Base-by-base conservation (phyloP, 1,140 invertebrate species). In the Theocolax elegans region DNA sequence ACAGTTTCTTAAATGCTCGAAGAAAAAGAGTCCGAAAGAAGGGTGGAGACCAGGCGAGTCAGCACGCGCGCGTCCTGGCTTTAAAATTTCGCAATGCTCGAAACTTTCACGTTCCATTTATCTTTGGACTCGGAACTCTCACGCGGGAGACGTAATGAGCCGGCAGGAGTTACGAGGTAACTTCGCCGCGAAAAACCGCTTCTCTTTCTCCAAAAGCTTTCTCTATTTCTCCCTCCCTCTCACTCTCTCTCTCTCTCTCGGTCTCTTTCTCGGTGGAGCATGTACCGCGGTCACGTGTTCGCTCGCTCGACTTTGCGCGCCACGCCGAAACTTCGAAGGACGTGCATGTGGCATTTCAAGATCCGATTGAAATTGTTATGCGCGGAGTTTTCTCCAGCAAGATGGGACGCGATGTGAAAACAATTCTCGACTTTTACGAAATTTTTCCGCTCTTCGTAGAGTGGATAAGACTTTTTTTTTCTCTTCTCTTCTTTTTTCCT, bases 31-130 rank as follows among this genome's bases (percentile, higher is more conserved):
- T n/a, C n/a, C 19, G 53, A 56, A 49, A 9, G n/a, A 51, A 31
- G 2, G 63, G 29, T 25, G 27, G 46, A 53, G 53, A 54, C 54
- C 12, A 38, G 29, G 48, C 49, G 31, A 71, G 56, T 49, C 35
- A 29, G 67, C 44, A 23, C 59, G 62, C 68, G 71, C 65, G 71
- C 72, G 63, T 65, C 42, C 71, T 46, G 49, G 63, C 63, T 42
- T 69, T 75, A 67, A 70, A 71, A 77, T 75, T 73, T 77, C 64
- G 54, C 75, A 78, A 79, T 71, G 59, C 49, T 66, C 31, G 12
- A 67, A 74, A 74, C 64, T 74, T 71, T 62, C 46, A 40, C 56
- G 69, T 76, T 74, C 48, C 74, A 78, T 78, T 79, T 79, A 77
- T 80, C 74, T 75, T 77, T 71, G n/a, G 8, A 74, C 67, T 77